Evolutionary conservation across 2,888 invertebrate species (phyloP), one percentile per base, ranked within the genome.

Genomic region (Toxonevra muliebris): DNA sequence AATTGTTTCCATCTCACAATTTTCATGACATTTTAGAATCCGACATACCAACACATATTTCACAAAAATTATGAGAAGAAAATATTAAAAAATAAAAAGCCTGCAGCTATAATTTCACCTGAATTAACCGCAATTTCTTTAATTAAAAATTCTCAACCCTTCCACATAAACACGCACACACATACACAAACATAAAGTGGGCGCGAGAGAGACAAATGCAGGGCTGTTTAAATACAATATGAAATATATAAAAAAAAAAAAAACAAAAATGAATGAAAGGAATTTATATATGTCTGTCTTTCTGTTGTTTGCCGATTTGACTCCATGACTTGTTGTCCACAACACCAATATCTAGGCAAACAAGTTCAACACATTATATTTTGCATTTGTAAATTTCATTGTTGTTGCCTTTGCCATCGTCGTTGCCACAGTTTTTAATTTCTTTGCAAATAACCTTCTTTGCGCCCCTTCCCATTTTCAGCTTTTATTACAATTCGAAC

Each of bases 71-170:
- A 45, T 57, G 48, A 15, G 48, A 48, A 20, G 30, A 60, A 48
- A 3, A 17, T 48, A 42, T 9, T 30, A 30, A 40, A 54, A 63
- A 63, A 48, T 48, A 63, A 63, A 57, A 45, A 9, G 66, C 66
- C 67, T 48, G 15, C 57, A 67, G 75, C 64, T 59, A 53, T 67
- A 70, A 71, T 73, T 79, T 75, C 76, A 82, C 81, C 81, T 77
- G 79, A 79, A 81, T 82, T 82, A 81, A 75, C 79, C 77, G 77
- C 81, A 80, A 81, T 80, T 80, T 82, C 79, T 81, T 80, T 81
- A 81, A 82, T 81, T 82, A 80, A 82, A 77, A 80, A 77, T 77
- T 72, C 75, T 73, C 75, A 71, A 66, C 66, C 68, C 65, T 61
- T 61, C 41, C 54, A 43, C 12, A 4, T 42, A 66, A 52, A 61